Base-by-base conservation (phyloP, 2,797 vertebrate species). In the Gambelia wislizenii region DNA sequence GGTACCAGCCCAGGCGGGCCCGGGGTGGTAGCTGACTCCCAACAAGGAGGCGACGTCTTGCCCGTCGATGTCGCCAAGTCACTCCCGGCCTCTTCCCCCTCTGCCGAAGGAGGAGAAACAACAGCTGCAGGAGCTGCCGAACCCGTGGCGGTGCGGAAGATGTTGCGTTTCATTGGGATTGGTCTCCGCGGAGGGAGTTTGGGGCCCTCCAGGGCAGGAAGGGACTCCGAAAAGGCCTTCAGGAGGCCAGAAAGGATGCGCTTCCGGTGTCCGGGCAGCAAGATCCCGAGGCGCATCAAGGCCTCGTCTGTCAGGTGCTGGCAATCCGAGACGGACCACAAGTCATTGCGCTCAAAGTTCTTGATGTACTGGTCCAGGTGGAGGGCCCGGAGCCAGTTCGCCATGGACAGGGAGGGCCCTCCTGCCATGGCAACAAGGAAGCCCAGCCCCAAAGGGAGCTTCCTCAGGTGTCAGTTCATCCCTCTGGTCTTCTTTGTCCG, bases 191-290 rank as follows among this genome's bases (percentile, higher is more conserved):
- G 22, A 3, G 91, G 90, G 2, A 12, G 27, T 54, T 27, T 0
- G 0, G 87, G 80, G 0, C 39, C 18, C 12, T 85, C 87, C 22
- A 18, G 84, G 69, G 36, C 91, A 1, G 91, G 59, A 0, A 86
- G 87, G 39, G 72, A 84, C 54, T 93, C 94, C 0, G 95, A 18
- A 0, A 96, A 75, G 18, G 97, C 95, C 84, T 96, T 97, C 22
- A 93, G 97, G 54, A 99, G 92, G 6, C 98, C 98, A 0, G 98
- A 96, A n/a, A 99, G 95, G 89, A 99, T 98, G 76, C 99, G 98
- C 84, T 97, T 98, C 86, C 97, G 98, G 91, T 99, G 98, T 1
- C 99, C 98, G 0, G 98, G 98, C 83, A 98, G 96, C 1, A 93
- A 89, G 89, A 99, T 96, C 0, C 98, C 98, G 61, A 99, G 97